These are phyloP conservation scores for Phoxinus phoxinus DNA, from an alignment of 2,113 vertebrate genomes.

Conservation along the genomic window DNA sequence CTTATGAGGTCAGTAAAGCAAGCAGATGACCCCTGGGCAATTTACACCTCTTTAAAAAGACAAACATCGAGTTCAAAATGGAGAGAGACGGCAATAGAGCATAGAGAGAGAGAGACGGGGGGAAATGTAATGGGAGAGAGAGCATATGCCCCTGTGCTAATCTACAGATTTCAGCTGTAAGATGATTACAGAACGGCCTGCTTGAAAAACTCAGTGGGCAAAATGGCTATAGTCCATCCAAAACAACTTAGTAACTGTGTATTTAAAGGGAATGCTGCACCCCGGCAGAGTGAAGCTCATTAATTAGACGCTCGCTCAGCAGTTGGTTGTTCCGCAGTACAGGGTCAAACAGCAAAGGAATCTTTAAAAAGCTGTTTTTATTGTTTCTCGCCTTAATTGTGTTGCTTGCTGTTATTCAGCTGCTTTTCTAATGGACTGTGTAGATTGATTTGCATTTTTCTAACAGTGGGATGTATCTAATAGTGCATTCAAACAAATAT, in stretches of 20 bases:
- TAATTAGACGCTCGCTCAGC: constrained; percentile 19
- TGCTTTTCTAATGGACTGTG: constrained; percentile 15
- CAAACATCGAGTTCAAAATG: constrained; percentile 9
- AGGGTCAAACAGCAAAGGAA: constrained; percentile 15
- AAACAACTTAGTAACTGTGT: constrained; percentile 15
- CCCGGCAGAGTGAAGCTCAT: constrained; percentile 27
- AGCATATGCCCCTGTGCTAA: constrained; percentile 53
- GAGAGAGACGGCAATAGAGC: not conserved
- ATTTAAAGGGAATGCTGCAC: constrained; percentile 35
- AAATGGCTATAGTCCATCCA: constrained; percentile 22
- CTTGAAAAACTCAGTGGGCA: constrained; percentile 34
- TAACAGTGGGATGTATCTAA: not conserved
- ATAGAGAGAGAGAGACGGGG: not conserved
- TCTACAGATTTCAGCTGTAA: constrained; percentile 45
- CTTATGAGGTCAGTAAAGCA: constrained; percentile 20
- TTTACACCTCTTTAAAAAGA: constrained; percentile 49
- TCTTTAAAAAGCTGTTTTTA: constrained; percentile 10
- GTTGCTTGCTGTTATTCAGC: not conserved
- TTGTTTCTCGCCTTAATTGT: constrained; percentile 27
- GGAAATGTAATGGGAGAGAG: constrained; percentile 15
- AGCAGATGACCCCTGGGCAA: constrained; percentile 1
- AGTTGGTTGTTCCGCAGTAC: constrained; percentile 19
- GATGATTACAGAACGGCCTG: constrained; percentile 50
- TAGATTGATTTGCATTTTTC: not conserved
- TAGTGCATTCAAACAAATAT: not conserved